phyloP scores from a whole-genome alignment of 2,888 invertebrate genomes.

The Ischnura elegans region DNA sequence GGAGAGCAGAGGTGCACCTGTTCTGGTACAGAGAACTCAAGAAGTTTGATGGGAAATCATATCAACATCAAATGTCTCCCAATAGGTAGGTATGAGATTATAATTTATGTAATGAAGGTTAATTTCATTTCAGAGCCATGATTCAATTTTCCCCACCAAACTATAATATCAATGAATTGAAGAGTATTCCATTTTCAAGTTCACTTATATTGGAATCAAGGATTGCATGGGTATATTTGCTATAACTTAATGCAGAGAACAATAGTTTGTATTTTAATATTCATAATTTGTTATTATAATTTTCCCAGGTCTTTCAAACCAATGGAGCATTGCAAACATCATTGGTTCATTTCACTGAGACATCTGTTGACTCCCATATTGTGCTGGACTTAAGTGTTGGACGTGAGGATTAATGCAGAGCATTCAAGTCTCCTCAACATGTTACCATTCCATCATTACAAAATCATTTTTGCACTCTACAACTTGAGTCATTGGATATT shows the following conservation, averaged over 20 bases:
- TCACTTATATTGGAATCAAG: too few species aligned
- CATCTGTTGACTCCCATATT: not conserved
- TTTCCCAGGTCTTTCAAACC: conserved; percentile 24
- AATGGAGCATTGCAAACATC: not conserved
- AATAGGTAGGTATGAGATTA: not conserved
- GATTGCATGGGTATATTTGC: too few species aligned
- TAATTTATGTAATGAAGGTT: not conserved
- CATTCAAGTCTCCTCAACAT: conserved; percentile 16
- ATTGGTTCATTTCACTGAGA: not conserved
- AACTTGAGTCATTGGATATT: not conserved
- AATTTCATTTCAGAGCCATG: too few species aligned
- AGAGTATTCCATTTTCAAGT: too few species aligned
- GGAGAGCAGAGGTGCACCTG: conserved; percentile 33
- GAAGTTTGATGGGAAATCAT: not conserved
- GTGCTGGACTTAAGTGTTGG: not conserved
- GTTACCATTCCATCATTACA: conserved; percentile 9
- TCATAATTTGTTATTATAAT: not conserved
- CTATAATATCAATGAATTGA: too few species aligned
- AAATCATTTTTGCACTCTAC: not conserved
- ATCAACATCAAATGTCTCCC: not conserved
- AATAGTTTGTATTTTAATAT: too few species aligned
- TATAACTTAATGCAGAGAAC: too few species aligned
- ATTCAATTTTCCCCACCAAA: too few species aligned
- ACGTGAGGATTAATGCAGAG: not conserved
- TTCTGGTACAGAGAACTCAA: not conserved